Base-by-base conservation (phyloP, 2,888 invertebrate genomes). In the Epinotia nisella region DNA sequence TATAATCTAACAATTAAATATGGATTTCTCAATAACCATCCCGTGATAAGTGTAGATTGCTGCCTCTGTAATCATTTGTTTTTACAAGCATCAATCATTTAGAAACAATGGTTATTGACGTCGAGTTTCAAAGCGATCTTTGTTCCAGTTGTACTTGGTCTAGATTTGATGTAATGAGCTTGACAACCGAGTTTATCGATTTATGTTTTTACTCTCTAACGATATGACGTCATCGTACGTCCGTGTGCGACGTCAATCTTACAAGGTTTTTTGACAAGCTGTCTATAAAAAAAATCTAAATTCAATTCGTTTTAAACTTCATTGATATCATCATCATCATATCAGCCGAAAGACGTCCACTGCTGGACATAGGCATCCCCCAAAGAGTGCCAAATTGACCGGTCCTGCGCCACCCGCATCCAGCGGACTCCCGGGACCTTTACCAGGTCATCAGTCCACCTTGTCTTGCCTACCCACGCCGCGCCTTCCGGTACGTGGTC, bases 71-170 rank as follows among this genome's bases (percentile, higher is more conserved):
- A 68, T 73, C 21, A 73, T 64, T 68, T 68, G 39, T 73, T 49
- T 67, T 68, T 49, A 68, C 51, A 35, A 24, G 24, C 62, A 62
- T 64, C 68, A 56, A 68, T 73, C 72, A 68, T 68, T 49, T 60
- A 10, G n/a, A 49, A 62, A 73, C 68, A 73, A 73, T 73, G 58
- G 72, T n/a, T n/a, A 72, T 68, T 67, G 72, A 72, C 67, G 56
- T 61, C 53, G 51, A 51, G 39, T 65, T 51, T 58, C 49, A 49
- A 64, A 65, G 35, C 10, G 51, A 56, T 65, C 51, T 24, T 55
- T 61, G 60, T 67, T 59, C 19, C 15, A 19, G 24, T 71, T 71
- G 29, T 35, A 60, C 55, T 71, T 71, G 66, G 29, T 71, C 65
- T 60, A 41, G 21, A 66, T 66, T 53, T 5, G 13, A 59, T 49